A percentile compares a stretch with the other conserved stretches of the same genome.
These are phyloP conservation scores for Bufo bufo DNA, from an alignment of 2,113 vertebrate species.

Conservation along the genomic window DNA sequence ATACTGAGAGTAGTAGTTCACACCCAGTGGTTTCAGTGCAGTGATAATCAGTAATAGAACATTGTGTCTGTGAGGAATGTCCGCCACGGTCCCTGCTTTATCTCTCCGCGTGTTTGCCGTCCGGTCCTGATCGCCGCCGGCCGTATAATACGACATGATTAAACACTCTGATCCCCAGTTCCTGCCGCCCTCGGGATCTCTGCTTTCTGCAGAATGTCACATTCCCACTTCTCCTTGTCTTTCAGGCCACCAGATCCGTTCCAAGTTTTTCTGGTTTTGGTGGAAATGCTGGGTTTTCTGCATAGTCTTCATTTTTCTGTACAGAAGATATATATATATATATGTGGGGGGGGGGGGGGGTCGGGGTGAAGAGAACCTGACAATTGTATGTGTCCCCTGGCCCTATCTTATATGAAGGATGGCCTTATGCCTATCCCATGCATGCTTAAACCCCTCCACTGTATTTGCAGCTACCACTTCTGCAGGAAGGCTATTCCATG, in stretches of 20 bases:
- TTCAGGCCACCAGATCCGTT: conserved; percentile 27
- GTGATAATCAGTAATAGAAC: background rate
- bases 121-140: background rate
- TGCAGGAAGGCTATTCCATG: too few relatives aligned
- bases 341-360: too few relatives aligned
- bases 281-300: conserved; percentile 6
- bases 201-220: conserved; percentile 45
- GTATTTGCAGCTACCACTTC: too few relatives aligned
- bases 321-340: too few relatives aligned
- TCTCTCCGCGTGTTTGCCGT: background rate
- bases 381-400: too few relatives aligned
- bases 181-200: conserved; percentile 34
- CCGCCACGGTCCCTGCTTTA: background rate
- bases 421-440: too few relatives aligned
- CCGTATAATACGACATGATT: conserved; percentile 43
- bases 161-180: conserved; percentile 39
- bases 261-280: conserved; percentile 20
- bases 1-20: background rate
- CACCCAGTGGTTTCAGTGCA: background rate
- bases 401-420: too few relatives aligned
- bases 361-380: too few relatives aligned
- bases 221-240: conserved; percentile 19
- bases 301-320: background rate
- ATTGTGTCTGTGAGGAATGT: background rate
- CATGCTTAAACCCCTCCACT: too few relatives aligned